These are phyloP conservation scores for Dromiciops gliroides DNA, from an alignment of 2,113 vertebrate genomes.

Conservation along the genomic window DNA sequence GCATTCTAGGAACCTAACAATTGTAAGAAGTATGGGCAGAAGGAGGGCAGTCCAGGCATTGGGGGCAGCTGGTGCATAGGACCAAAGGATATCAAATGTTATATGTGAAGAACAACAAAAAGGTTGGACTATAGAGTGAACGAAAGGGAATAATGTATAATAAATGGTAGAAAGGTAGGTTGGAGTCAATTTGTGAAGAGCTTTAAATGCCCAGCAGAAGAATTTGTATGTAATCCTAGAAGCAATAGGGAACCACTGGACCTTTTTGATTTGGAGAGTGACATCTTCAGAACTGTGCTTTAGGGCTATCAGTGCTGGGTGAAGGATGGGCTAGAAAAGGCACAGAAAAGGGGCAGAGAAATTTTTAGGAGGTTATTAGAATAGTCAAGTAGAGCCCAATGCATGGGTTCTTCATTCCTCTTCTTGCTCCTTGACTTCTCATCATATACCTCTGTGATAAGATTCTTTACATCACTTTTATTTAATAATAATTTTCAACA, in stretches of 20 bases:
- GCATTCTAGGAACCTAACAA: not conserved
- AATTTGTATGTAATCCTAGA: not conserved
- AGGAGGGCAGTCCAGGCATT: not conserved
- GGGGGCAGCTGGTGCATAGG: not conserved
- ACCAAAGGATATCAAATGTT: not conserved
- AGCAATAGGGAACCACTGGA: not conserved
- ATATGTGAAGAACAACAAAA: not conserved
- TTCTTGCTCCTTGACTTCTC: not conserved
- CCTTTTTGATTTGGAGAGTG: not conserved
- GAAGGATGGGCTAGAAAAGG: not conserved
- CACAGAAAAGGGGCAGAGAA: not conserved
- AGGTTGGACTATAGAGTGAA: not conserved
- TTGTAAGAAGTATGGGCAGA: not conserved
- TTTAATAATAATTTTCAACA: not conserved
- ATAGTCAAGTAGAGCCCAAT: not conserved
- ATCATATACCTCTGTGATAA: not conserved
- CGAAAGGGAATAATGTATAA: not conserved
- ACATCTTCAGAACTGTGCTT: not conserved
- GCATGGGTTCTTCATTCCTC: not conserved
- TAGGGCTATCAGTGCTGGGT: not conserved
- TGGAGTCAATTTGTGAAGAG: not conserved
- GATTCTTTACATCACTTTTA: not conserved
- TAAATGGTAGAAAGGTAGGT: not conserved
- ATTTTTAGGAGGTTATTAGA: not conserved
- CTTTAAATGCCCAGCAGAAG: not conserved